These are phyloP conservation scores for Chrysaora quinquecirrha DNA, from an alignment of 30 jellyfish, hydroid and myxozoan species.

Conservation along the genomic window DNA sequence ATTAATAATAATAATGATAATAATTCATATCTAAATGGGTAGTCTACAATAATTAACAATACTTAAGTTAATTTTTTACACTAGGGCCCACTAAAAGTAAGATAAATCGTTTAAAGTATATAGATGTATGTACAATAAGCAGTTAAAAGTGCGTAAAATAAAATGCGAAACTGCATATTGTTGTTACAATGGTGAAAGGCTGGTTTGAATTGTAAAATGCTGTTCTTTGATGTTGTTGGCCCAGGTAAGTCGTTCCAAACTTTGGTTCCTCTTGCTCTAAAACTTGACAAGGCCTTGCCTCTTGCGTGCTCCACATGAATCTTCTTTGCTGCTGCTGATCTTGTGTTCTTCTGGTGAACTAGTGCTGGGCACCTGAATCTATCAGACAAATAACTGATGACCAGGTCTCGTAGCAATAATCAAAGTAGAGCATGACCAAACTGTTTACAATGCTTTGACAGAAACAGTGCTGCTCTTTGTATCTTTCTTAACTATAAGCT, in stretches of 20 bases:
- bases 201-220: neutral
- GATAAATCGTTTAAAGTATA: neutral
- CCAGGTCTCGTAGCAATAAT: slow-evolving; percentile 46
- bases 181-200: neutral
- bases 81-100: no score
- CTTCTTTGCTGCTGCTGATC: neutral
- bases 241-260: no score
- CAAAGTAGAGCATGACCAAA: slow-evolving; percentile 22
- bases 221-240: no score
- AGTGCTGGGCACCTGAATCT: slow-evolving; percentile 8
- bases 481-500: no score
- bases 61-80: no score
- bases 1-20: no score
- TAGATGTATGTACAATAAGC: no score
- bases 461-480: no score
- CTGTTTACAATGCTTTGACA: no score
- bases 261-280: slow-evolving; percentile 16
- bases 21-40: no score
- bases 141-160: neutral
- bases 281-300: slow-evolving; percentile 19
- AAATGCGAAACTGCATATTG: no score
- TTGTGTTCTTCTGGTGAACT: neutral
- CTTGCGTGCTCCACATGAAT: slow-evolving; percentile 9
- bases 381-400: slow-evolving; percentile 34
- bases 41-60: neutral